Evolutionary conservation across 2,113 vertebrate genomes (phyloP).

Genomic region (Atlantisia rogersi): DNA sequence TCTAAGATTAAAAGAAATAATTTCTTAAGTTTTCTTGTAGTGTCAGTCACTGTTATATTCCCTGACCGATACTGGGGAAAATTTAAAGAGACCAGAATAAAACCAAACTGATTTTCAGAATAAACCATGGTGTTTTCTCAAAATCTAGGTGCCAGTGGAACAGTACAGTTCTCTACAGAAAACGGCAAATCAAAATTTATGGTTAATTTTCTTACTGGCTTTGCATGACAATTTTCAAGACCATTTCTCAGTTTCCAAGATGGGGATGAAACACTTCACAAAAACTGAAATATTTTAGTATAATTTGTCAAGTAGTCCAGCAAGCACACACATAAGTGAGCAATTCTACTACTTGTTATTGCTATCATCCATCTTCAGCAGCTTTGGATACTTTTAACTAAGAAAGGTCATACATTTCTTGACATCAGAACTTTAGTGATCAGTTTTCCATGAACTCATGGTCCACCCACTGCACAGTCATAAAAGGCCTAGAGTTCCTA

Average conservation of each 20-base stretch:
- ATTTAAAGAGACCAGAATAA: background rate
- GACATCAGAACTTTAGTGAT: background rate
- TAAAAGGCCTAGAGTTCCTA: background rate
- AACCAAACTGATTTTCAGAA: background rate
- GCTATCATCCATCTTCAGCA: background rate
- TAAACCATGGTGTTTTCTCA: background rate
- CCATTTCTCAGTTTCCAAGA: background rate
- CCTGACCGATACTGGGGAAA: background rate
- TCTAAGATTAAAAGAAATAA: background rate
- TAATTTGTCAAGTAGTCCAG: background rate
- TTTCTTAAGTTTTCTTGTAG: background rate
- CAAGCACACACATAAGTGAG: rapidly evolving
- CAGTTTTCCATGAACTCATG: background rate
- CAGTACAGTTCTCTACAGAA: background rate
- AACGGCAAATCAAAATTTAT: background rate
- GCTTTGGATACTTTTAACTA: background rate
- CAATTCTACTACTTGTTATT: background rate
- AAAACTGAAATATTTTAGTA: background rate
- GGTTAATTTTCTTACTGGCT: background rate
- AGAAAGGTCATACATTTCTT: background rate
- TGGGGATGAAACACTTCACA: background rate
- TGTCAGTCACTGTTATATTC: background rate
- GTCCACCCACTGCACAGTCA: background rate
- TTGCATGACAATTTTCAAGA: background rate
- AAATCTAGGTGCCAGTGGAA: background rate